These are phyloP conservation scores for Macrocentrus cingulum DNA, from an alignment of 1,140 invertebrate genomes.

Conservation along the genomic window DNA sequence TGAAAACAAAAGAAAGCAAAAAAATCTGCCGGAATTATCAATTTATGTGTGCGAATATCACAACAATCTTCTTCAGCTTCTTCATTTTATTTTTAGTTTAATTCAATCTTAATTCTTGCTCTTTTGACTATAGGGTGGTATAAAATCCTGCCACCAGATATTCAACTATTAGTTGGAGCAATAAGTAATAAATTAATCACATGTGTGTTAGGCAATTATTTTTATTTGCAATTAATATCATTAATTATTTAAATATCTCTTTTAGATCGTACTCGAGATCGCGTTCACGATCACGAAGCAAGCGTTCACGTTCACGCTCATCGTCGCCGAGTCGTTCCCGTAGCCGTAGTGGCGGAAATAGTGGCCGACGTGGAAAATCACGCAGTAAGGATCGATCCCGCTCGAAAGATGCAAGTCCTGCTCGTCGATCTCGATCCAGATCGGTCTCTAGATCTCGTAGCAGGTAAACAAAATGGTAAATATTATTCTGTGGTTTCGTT, in stretches of 20 bases:
- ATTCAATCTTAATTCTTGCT: not conserved
- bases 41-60: not conserved
- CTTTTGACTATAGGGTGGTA: not conserved
- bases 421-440: constrained; percentile 50
- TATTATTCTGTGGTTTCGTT: constrained; percentile 16
- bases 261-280: constrained; percentile 55
- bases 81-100: not conserved
- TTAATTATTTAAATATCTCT: constrained; percentile 40
- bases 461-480: constrained; percentile 45
- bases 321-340: constrained; percentile 60
- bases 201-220: not conserved
- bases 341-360: constrained; percentile 37
- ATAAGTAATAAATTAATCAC: not conserved
- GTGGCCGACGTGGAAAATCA: constrained; percentile 40
- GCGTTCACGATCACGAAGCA: constrained; percentile 55
- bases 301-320: constrained; percentile 52
- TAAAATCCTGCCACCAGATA: not conserved
- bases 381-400: constrained; percentile 61
- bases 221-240: constrained; percentile 4
- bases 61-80: not conserved
- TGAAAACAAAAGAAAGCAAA: constrained; percentile 6
- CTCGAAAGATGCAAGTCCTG: constrained; percentile 57
- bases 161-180: not conserved
- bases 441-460: constrained; percentile 51
- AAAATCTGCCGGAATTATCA: not conserved